Conservation (phyloP, 2,113 vertebrate genomes). For the Thalassoma bifasciatum region DNA sequence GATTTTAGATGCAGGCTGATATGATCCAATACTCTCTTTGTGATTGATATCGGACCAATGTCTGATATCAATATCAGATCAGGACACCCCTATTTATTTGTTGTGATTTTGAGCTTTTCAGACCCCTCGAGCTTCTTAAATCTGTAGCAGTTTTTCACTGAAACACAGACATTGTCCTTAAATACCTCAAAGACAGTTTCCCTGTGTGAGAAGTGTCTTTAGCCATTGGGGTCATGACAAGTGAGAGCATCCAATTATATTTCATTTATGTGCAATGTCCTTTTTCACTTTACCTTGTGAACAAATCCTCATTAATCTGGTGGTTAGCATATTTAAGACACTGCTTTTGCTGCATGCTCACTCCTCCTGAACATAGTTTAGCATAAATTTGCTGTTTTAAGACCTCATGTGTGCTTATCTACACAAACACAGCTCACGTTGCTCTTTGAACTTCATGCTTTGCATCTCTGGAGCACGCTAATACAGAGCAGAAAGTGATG, state of each 20-base stretch:
- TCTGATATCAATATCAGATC: too few species aligned
- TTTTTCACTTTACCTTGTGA: not conserved
- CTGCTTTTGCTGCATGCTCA: not conserved
- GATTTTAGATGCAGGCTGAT: too few species aligned
- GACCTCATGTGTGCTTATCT: not conserved
- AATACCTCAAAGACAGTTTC: not conserved
- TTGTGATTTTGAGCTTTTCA: not conserved
- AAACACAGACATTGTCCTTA: not conserved
- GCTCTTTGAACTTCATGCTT: not conserved
- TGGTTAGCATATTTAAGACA: not conserved
- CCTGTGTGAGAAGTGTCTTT: slow-evolving; percentile 17
- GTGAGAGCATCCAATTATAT: slow-evolving; percentile 28
- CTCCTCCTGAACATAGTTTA: not conserved
- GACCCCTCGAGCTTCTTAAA: not conserved
- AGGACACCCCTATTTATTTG: too few species aligned
- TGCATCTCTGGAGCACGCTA: not conserved
- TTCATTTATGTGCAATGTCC: not conserved
- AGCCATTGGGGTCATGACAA: slow-evolving; percentile 42
- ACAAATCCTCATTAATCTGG: not conserved
- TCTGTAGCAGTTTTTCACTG: not conserved
- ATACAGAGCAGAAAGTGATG: not conserved
- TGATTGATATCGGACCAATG: too few species aligned
- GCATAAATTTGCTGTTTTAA: not conserved
- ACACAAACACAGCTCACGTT: not conserved
- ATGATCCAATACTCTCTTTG: too few species aligned